A percentile compares a stretch with the other conserved stretches of the same genome.
Conservation (phyloP, 2,113 vertebrate species). For the Pelusios castaneus region DNA sequence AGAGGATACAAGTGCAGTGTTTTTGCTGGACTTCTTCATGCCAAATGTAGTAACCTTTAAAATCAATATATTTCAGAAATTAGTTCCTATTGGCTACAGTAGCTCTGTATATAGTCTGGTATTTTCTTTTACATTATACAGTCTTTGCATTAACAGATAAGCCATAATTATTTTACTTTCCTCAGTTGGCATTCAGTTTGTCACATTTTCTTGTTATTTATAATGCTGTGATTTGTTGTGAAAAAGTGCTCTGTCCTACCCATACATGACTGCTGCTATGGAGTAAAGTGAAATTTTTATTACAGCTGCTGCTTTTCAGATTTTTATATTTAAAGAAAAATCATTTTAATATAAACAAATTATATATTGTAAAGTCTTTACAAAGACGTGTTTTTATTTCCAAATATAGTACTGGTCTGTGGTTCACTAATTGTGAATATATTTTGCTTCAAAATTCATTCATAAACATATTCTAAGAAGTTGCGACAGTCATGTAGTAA, state of each 20-base stretch:
- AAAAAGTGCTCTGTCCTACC: slow-evolving; percentile 47
- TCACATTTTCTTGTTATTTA: slow-evolving; percentile 43
- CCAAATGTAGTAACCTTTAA: slow-evolving; percentile 24
- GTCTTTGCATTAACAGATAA: slow-evolving; percentile 29
- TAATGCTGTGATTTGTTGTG: slow-evolving; percentile 37
- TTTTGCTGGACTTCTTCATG: slow-evolving; percentile 21
- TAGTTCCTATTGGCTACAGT: slow-evolving; percentile 13
- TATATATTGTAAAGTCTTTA: slow-evolving; percentile 32
- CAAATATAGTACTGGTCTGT: slow-evolving; percentile 15
- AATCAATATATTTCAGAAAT: slow-evolving; percentile 43
- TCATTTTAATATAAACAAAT: slow-evolving; percentile 30
- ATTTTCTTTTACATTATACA: slow-evolving; percentile 22
- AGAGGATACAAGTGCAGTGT: slow-evolving; percentile 22
- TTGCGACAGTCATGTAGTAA: slow-evolving; percentile 45
- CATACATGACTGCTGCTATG: slow-evolving; percentile 33
- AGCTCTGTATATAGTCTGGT: slow-evolving; percentile 15
- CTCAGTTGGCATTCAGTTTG: slow-evolving; percentile 34
- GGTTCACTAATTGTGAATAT: slow-evolving; percentile 18
- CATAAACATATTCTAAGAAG: slow-evolving; percentile 28
- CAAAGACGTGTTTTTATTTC: not conserved
- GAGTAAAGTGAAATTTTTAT: slow-evolving; percentile 54
- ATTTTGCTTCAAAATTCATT: slow-evolving; percentile 39
- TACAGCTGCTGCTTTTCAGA: slow-evolving; percentile 54
- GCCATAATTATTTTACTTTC: slow-evolving; percentile 28
- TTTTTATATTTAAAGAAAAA: slow-evolving; percentile 32